phyloP scores from a whole-genome alignment of 2,797 vertebrate species.

The Setipinna tenuifilis region DNA sequence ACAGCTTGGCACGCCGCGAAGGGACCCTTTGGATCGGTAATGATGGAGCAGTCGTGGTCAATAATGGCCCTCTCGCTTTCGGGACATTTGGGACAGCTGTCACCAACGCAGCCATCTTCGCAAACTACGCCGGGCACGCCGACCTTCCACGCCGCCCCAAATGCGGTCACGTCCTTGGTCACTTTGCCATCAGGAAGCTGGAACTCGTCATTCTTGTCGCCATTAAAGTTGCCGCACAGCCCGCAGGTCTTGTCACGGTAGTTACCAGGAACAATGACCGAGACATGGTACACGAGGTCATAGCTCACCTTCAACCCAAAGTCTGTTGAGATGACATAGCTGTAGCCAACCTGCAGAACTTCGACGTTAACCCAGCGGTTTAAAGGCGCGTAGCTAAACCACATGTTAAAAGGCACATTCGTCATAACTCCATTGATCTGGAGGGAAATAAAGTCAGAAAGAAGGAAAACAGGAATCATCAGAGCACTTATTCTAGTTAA shows the following conservation, averaged over 20 bases:
- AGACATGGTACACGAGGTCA: conserved; percentile 59
- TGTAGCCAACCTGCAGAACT: conserved; percentile 54
- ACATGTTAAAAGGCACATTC: conserved; percentile 67
- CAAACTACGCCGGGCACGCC: conserved; percentile 60
- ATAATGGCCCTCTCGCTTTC: rapidly evolving
- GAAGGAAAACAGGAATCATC: neutral
- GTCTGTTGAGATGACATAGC: conserved; percentile 40
- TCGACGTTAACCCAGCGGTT: no score
- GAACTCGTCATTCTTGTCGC: conserved; percentile 51
- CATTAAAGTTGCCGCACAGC: conserved; percentile 73
- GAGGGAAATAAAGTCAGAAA: neutral
- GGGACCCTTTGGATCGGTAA: conserved; percentile 46
- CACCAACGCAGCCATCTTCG: neutral
- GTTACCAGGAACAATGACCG: conserved; percentile 61
- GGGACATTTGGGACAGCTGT: conserved; percentile 28
- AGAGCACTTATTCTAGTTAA: neutral
- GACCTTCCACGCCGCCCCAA: conserved; percentile 67
- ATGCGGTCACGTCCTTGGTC: rapidly evolving
- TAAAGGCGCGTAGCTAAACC: no score
- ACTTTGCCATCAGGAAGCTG: neutral
- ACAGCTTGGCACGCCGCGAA: conserved; percentile 51
- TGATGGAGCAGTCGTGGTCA: conserved; percentile 43
- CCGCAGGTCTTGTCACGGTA: conserved; percentile 61
- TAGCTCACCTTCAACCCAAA: conserved; percentile 64
- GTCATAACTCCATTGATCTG: conserved; percentile 69